A percentile compares a stretch with the other conserved stretches of the same genome.
phyloP scores from a whole-genome alignment of 2,888 invertebrate species.

The Hydriomena furcata region DNA sequence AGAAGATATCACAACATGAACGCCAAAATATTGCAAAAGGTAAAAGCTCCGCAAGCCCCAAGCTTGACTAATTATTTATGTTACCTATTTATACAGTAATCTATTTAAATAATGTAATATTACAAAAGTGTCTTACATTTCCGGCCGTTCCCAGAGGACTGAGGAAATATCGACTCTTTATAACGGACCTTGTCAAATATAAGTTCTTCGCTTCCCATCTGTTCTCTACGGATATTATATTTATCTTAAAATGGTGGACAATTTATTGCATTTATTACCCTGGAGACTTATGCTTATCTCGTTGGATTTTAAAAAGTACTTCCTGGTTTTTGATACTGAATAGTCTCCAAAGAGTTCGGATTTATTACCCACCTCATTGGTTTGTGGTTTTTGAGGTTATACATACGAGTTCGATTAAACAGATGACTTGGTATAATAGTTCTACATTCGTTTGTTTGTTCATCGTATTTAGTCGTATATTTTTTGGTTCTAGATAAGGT shows the following conservation, averaged over 20 bases:
- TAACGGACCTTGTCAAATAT: conserved; percentile 40
- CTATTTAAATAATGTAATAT: conserved; percentile 43
- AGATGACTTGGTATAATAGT: no score
- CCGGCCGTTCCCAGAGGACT: conserved; percentile 41
- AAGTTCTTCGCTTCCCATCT: conserved; percentile 37
- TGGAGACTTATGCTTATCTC: conserved; percentile 8
- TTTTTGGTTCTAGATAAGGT: no score
- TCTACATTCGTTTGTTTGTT: no score
- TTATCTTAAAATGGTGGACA: conserved; percentile 27
- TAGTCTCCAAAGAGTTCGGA: no score
- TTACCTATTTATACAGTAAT: conserved; percentile 1
- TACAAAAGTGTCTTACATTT: conserved; percentile 43
- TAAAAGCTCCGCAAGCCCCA: neutral
- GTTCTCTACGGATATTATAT: conserved; percentile 41
- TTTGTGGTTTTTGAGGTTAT: no score
- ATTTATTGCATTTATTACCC: conserved; percentile 24
- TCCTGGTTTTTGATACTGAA: no score
- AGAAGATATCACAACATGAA: no score
- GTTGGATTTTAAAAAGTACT: conserved; percentile 1
- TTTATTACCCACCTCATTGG: no score
- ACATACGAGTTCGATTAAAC: no score
- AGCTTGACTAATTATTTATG: conserved; percentile 3
- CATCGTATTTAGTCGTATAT: no score
- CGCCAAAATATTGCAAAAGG: neutral
- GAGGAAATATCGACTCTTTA: conserved; percentile 45